Evolutionary conservation across 1,140 invertebrate genomes (phyloP).

Genomic region (Dysdera silvatica): DNA sequence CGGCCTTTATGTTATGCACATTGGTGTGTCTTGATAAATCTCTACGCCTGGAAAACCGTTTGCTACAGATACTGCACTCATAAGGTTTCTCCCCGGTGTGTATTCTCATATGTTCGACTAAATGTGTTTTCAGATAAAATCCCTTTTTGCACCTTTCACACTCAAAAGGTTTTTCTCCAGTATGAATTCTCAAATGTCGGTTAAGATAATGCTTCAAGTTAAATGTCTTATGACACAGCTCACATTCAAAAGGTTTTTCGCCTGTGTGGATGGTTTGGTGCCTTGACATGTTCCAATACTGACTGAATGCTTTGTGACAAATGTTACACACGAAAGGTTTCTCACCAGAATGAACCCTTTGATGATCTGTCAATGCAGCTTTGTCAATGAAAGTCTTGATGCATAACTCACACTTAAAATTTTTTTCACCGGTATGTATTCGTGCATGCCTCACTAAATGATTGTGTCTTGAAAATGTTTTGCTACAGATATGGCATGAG

Average conservation of each 20-base stretch:
- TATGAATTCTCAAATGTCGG: constrained; percentile 90
- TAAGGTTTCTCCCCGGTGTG: constrained; percentile 76
- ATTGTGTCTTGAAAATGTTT: constrained; percentile 42
- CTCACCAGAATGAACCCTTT: constrained; percentile 72
- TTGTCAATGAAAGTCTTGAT: constrained; percentile 51
- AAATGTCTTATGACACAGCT: constrained; percentile 52
- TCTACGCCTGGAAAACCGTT: not conserved
- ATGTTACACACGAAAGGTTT: constrained; percentile 50
- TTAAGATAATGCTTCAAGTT: constrained; percentile 67
- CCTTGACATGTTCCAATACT: constrained; percentile 47
- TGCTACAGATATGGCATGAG: constrained; percentile 73
- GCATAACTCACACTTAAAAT: constrained; percentile 48
- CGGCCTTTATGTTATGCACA: too few species aligned
- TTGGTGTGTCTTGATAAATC: too few species aligned
- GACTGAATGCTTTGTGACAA: constrained; percentile 52
- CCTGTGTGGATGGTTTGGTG: constrained; percentile 65
- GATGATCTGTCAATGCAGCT: constrained; percentile 47
- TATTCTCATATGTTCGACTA: constrained; percentile 83
- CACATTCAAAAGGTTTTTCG: constrained; percentile 63
- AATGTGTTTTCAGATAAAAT: constrained; percentile 85
- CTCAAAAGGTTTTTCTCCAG: constrained; percentile 91
- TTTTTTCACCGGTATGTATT: constrained; percentile 69
- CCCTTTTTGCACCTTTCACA: constrained; percentile 87
- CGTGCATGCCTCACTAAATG: constrained; percentile 54
- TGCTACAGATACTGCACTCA: not conserved